Conservation (phyloP, 2,888 invertebrate genomes). For the Labia minor region DNA sequence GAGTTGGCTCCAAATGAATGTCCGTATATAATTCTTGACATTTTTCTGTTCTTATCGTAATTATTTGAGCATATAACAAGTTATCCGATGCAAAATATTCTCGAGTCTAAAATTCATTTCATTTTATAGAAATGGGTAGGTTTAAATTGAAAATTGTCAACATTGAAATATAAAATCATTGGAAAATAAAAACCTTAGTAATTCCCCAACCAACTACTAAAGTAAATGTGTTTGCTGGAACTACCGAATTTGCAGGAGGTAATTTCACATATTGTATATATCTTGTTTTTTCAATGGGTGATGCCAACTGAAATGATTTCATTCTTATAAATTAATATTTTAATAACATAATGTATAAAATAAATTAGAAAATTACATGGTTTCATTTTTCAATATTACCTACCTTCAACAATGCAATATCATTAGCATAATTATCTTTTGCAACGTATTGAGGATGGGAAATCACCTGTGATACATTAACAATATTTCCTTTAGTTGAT, state of each 20-base stretch:
- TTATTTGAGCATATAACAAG: slow-evolving; percentile 14
- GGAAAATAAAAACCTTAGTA: slow-evolving; percentile 17
- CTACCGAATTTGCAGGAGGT: background rate
- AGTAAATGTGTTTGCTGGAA: background rate
- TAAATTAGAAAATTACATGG: no score
- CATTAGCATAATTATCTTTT: slow-evolving; percentile 15
- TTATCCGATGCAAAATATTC: slow-evolving; percentile 16
- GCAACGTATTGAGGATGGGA: slow-evolving; percentile 16
- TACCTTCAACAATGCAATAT: slow-evolving; percentile 21
- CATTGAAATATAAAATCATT: background rate
- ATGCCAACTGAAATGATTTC: slow-evolving; percentile 19
- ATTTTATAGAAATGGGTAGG: no score
- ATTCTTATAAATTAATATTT: no score
- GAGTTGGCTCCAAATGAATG: background rate
- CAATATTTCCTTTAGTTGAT: background rate
- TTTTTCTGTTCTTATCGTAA: background rate
- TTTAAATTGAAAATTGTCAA: background rate
- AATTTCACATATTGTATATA: slow-evolving; percentile 1
- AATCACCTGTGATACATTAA: background rate
- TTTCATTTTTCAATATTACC: no score
- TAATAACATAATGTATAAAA: no score
- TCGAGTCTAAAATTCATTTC: background rate
- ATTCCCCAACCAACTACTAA: slow-evolving; percentile 22
- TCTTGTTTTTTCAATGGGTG: background rate
- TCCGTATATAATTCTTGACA: slow-evolving; percentile 14